These are phyloP conservation scores for Standfussiana lucernea DNA, from an alignment of 2,888 invertebrate species.

Conservation along the genomic window DNA sequence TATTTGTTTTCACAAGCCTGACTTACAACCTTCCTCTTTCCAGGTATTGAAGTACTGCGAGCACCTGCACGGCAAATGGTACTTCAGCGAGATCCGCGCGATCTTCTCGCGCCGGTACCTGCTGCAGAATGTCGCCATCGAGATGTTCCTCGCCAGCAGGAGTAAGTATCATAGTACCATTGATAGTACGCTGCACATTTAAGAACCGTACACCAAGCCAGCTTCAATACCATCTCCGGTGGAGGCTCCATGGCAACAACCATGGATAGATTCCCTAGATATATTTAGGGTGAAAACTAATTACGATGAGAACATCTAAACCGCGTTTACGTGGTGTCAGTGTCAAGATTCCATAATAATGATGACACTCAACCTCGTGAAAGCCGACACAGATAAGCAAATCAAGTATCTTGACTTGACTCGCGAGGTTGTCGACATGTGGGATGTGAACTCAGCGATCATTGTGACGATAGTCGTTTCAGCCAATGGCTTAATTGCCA, in stretches of 20 bases:
- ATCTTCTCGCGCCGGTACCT: constrained; percentile 99
- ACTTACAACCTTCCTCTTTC: neutral
- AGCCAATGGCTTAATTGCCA: too few relatives aligned
- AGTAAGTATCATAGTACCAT: constrained; percentile 92
- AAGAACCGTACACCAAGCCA: neutral
- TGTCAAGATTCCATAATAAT: neutral
- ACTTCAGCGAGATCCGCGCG: constrained; percentile 99
- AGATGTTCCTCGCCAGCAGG: constrained; percentile 99
- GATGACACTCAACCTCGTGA: too few relatives aligned
- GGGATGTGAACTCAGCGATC: too few relatives aligned
- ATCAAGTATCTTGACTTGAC: too few relatives aligned
- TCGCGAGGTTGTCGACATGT: too few relatives aligned
- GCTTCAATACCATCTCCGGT: neutral
- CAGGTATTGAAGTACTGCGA: constrained; percentile 99
- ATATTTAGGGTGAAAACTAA: neutral
- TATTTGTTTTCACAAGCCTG: neutral
- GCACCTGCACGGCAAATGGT: constrained; percentile 99
- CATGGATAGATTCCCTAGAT: neutral
- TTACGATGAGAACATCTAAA: neutral
- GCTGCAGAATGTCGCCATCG: constrained; percentile 98
- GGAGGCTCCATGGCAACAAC: neutral
- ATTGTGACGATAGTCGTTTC: too few relatives aligned
- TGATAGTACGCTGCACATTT: constrained; percentile 7
- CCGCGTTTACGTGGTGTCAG: neutral
- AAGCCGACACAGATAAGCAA: too few relatives aligned